Conservation (phyloP, 2,888 invertebrate species). For the Auanema freiburgensis region DNA sequence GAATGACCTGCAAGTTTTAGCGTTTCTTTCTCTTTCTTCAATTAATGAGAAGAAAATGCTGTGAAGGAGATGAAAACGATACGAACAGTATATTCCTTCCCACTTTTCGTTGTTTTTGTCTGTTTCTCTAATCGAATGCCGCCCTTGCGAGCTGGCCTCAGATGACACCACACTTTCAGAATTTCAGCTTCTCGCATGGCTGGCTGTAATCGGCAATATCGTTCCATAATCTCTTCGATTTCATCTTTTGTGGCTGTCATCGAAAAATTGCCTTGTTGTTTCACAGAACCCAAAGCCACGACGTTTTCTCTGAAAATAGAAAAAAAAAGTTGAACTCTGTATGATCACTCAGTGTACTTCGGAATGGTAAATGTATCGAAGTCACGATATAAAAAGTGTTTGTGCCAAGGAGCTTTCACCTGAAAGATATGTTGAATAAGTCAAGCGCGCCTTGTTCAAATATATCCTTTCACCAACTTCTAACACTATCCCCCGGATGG, state of each 20-base stretch:
- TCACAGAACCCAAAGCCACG: conserved; percentile 43
- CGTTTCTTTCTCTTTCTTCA: not conserved
- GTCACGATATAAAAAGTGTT: conserved; percentile 75
- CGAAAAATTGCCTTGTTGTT: conserved; percentile 27
- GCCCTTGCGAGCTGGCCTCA: conserved; percentile 35
- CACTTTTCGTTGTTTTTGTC: conserved; percentile 19
- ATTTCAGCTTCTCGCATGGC: conserved; percentile 35
- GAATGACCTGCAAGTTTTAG: conserved; percentile 23
- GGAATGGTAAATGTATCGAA: conserved; percentile 48
- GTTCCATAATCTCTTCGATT: conserved; percentile 26
- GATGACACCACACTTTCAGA: conserved; percentile 27
- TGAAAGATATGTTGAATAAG: conserved; percentile 56
- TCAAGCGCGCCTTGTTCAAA: not conserved
- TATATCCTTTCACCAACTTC: not conserved
- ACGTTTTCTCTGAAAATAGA: conserved; percentile 31
- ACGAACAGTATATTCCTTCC: conserved; percentile 29
- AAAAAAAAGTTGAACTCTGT: not conserved
- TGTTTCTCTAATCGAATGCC: conserved; percentile 38
- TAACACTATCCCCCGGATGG: conserved; percentile 35
- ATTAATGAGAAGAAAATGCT: conserved; percentile 9
- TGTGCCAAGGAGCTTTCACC: conserved; percentile 85
- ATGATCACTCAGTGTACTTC: conserved; percentile 18
- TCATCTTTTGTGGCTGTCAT: conserved; percentile 28
- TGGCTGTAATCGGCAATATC: conserved; percentile 39
- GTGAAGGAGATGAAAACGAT: not conserved